phyloP scores from a whole-genome alignment of 2,113 vertebrate species.

The Pterophyllum scalare region DNA sequence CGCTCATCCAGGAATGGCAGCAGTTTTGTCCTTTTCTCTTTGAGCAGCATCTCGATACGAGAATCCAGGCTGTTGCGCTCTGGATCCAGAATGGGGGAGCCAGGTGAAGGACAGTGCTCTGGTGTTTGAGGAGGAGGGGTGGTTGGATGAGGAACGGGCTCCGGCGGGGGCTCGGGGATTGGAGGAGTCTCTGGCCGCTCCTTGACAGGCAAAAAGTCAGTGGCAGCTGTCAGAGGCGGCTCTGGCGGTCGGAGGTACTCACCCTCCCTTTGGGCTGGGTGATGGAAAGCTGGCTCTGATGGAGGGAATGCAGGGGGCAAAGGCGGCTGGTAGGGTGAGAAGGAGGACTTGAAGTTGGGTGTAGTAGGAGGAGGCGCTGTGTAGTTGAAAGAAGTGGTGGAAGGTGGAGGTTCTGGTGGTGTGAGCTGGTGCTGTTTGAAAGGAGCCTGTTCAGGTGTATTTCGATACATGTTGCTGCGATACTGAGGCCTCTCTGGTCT shows the following conservation, averaged over 20 bases:
- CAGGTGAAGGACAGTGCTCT: slow-evolving; percentile 88
- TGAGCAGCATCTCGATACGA: slow-evolving; percentile 97
- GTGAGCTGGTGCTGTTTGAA: slow-evolving; percentile 89
- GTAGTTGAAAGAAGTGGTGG: slow-evolving; percentile 75
- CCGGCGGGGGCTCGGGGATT: slow-evolving; percentile 85
- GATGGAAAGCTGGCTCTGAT: slow-evolving; percentile 83
- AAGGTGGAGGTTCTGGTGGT: slow-evolving; percentile 78
- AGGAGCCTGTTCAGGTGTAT: slow-evolving; percentile 80
- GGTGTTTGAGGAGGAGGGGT: slow-evolving; percentile 86
- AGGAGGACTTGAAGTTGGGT: slow-evolving; percentile 88
- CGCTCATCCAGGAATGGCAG: slow-evolving; percentile 91
- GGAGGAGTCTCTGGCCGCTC: slow-evolving; percentile 89
- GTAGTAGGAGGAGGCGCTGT: slow-evolving; percentile 84
- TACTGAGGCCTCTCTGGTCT: slow-evolving; percentile 87
- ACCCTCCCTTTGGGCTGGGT: slow-evolving; percentile 81
- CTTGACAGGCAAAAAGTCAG: slow-evolving; percentile 83
- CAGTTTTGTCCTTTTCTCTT: slow-evolving; percentile 94
- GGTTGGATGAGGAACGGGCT: slow-evolving; percentile 79
- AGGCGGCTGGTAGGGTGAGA: slow-evolving; percentile 91
- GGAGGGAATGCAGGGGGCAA: slow-evolving; percentile 84
- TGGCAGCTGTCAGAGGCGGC: slow-evolving; percentile 71
- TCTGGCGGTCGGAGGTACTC: slow-evolving; percentile 87
- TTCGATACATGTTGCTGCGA: slow-evolving; percentile 80
- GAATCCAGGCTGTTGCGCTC: slow-evolving; percentile 97
- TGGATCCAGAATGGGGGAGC: slow-evolving; percentile 86